Percentiles rank a stretch among this genome's conserved stretches.
Conservation (phyloP, 2,797 vertebrate genomes). For the Harpagifer antarcticus region DNA sequence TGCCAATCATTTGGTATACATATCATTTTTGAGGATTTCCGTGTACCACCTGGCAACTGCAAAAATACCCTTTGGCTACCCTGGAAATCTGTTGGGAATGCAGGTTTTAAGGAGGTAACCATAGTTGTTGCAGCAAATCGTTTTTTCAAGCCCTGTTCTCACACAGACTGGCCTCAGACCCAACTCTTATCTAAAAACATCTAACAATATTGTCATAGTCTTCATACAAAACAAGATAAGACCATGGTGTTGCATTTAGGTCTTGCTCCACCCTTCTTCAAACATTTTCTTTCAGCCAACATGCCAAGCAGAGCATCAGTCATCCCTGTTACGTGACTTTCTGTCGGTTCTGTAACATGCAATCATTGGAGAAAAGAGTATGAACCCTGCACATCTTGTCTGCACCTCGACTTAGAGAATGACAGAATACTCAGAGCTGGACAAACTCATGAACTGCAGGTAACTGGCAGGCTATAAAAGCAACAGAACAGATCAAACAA, state of each 20-base stretch:
- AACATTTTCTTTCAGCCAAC: slow-evolving; percentile 65
- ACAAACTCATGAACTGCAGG: neutral
- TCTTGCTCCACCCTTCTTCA: slow-evolving; percentile 61
- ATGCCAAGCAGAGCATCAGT: slow-evolving; percentile 62
- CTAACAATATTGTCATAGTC: slow-evolving; percentile 27
- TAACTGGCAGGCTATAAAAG: slow-evolving; percentile 11
- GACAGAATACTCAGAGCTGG: too few relatives aligned
- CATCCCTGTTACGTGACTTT: slow-evolving; percentile 52
- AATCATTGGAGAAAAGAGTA: slow-evolving; percentile 17
- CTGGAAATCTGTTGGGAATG: neutral
- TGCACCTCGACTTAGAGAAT: slow-evolving; percentile 10
- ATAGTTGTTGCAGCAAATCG: neutral
- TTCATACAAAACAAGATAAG: slow-evolving; percentile 73
- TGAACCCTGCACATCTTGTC: slow-evolving; percentile 36
- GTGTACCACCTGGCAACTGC: too few relatives aligned
- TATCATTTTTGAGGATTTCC: too few relatives aligned
- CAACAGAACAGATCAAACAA: slow-evolving; percentile 4
- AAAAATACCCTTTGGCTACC: neutral
- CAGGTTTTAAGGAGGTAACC: slow-evolving; percentile 12
- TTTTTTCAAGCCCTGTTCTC: slow-evolving; percentile 10
- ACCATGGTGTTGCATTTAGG: slow-evolving; percentile 45
- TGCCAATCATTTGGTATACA: too few relatives aligned
- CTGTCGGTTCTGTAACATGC: slow-evolving; percentile 22
- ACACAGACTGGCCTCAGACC: slow-evolving; percentile 16
- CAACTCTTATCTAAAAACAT: slow-evolving; percentile 32